Percentiles rank a stretch among this genome's conserved stretches.
Evolutionary conservation across 2,113 vertebrate genomes (phyloP).

Genomic region (Calonectris borealis): DNA sequence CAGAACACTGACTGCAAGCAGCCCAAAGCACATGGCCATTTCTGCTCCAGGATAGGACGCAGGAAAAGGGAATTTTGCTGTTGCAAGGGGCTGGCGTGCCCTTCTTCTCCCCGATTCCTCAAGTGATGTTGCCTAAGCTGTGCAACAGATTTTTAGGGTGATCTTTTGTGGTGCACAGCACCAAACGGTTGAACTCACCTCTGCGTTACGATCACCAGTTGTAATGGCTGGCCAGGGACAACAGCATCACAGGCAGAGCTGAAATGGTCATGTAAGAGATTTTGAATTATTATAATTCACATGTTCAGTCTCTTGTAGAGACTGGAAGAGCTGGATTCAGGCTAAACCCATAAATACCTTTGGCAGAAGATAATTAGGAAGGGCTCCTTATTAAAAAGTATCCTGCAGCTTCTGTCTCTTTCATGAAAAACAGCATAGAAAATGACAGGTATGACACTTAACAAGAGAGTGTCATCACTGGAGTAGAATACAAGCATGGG

Average conservation of each 20-base stretch:
- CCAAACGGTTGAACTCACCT: neutral
- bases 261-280: neutral
- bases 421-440: neutral
- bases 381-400: neutral
- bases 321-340: neutral
- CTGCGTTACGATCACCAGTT: neutral
- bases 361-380: neutral
- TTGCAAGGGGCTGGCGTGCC: neutral
- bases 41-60: neutral
- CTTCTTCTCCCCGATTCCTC: neutral
- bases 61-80: neutral
- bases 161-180: accelerated
- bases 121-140: neutral
- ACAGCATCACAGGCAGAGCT: neutral
- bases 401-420: neutral
- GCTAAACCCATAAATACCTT: neutral
- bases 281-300: neutral
- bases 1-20: neutral
- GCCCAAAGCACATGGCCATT: neutral
- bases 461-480: neutral
- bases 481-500: neutral
- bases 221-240: neutral
- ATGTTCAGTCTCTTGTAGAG: neutral
- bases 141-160: neutral
- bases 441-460: neutral